Evolutionary conservation across 30 jellyfish, hydroid and myxozoan species (phyloP), one percentile per base, ranked within the genome.

Genomic region (Aurelia sp.): DNA sequence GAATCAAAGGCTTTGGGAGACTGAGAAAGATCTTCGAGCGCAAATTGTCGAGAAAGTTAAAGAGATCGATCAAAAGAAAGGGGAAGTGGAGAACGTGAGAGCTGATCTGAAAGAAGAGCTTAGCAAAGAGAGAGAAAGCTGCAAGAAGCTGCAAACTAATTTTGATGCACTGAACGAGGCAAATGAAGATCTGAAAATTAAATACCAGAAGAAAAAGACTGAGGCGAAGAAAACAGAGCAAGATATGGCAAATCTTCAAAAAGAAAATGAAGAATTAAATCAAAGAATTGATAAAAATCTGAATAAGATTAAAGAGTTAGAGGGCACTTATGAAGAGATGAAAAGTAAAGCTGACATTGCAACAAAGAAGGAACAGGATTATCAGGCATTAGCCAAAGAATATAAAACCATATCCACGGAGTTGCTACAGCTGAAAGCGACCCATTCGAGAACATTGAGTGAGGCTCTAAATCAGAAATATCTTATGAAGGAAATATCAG

Each of bases 361-460:
- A 65, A 72, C 19, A 19, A 72, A 24, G 15, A 57, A 21, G 38
- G 74, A 74, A 74, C 58, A 74, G 44, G 85, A 74, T 52, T 53
- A 41, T 31, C 73, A 74, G 85, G 64, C 67, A 55, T 27, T 74
- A 19, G 72, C 53, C n/a, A 60, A 53, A n/a, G 85, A 74, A 24
- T 47, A 57, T n/a, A 52, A 74, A 71, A 33, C 15, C 59, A 18
- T 74, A 7, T 74, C 85, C 3, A 53, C 48, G 66, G 85, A 74
- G 58, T 8, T 74, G 69, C 17, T 74, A 38, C 58, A 55, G 21
- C 35, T 74, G 74, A 74, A 74, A 53, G 50, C 10, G 73, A 53
- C 51, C 48, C 38, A 74, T 51, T 18, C 85, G 2, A 59, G 38
- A 53, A 53, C 58, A 15, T 51, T 74, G 9, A 59, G 19, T 8